Percentiles rank a stretch among this genome's conserved stretches.
Evolutionary conservation across 2,797 vertebrate species (phyloP).

Genomic region (Cheracebus regulus): DNA sequence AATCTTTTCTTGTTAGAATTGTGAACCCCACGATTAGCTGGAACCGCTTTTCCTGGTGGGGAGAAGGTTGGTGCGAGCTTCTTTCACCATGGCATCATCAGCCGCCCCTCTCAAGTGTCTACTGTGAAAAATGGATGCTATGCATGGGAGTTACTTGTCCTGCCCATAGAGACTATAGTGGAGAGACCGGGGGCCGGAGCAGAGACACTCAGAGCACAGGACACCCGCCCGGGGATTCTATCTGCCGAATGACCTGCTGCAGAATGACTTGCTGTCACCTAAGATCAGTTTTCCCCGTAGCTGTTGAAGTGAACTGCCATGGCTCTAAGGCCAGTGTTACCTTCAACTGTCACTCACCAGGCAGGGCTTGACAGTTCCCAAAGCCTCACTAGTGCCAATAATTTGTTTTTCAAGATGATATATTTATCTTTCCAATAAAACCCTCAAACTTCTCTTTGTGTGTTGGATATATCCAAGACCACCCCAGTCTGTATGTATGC

Average conservation of each 20-base stretch:
- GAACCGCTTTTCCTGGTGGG: background rate
- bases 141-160: background rate
- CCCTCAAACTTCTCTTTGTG: background rate
- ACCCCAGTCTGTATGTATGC: background rate
- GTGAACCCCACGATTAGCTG: background rate
- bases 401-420: background rate
- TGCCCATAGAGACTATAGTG: background rate
- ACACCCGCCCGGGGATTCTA: background rate
- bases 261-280: background rate
- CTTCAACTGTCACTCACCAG: background rate
- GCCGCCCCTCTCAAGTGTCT: background rate
- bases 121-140: background rate
- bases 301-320: background rate
- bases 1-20: background rate
- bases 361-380: background rate
- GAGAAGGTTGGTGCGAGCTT: background rate
- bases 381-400: background rate
- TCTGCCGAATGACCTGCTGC: background rate
- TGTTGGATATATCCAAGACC: background rate
- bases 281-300: background rate
- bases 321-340: no score
- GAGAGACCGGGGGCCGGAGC: background rate
- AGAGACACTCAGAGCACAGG: background rate
- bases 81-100: accelerated
- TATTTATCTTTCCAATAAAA: background rate